phyloP scores from a whole-genome alignment of 2,888 invertebrate species.

The Drosophila paranaensis region DNA sequence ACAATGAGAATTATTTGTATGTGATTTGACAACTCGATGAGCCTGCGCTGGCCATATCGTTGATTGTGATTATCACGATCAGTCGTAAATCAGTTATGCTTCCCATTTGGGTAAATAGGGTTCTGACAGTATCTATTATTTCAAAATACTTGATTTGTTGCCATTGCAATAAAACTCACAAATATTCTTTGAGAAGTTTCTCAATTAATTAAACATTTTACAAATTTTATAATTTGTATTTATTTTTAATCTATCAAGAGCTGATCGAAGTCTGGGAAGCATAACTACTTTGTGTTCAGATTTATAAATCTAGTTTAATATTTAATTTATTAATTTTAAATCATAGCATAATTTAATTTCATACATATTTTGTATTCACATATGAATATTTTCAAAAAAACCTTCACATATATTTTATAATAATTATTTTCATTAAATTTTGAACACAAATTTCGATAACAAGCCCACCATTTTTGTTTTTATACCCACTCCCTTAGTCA shows the following conservation, averaged over 20 bases:
- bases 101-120: slow-evolving; percentile 23
- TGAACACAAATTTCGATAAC: background rate
- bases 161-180: background rate
- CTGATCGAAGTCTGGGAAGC: too few species aligned
- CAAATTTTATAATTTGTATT: too few species aligned
- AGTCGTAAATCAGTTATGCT: slow-evolving; percentile 44
- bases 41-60: slow-evolving; percentile 34
- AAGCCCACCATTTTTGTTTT: background rate
- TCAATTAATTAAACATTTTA: too few species aligned
- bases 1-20: slow-evolving; percentile 51
- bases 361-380: background rate
- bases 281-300: too few species aligned
- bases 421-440: background rate
- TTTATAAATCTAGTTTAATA: too few species aligned
- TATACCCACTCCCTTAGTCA: slow-evolving; percentile 3
- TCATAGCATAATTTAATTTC: too few species aligned
- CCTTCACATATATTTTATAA: background rate
- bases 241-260: too few species aligned
- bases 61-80: slow-evolving; percentile 49
- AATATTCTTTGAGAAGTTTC: background rate
- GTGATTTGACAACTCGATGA: slow-evolving; percentile 38
- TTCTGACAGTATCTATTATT: background rate
- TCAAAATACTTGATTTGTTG: background rate
- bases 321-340: too few species aligned
- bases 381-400: background rate